A percentile compares a stretch with the other conserved stretches of the same genome.
Conservation (phyloP, 2,113 vertebrate species). For the Oostethus manadensis region DNA sequence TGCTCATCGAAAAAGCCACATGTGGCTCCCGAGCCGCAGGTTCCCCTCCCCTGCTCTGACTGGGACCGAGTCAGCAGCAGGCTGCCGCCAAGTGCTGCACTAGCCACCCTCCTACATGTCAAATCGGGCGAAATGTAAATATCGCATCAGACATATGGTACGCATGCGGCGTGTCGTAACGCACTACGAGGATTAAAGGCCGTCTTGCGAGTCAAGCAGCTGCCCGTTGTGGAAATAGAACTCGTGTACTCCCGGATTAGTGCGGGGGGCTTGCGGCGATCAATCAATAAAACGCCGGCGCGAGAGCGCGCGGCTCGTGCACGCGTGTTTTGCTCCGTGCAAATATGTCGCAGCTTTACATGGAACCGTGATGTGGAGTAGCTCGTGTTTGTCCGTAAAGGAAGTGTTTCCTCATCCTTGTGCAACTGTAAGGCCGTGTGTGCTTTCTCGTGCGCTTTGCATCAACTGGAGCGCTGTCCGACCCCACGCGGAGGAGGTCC, state of each 20-base stretch:
- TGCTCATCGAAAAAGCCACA: too few species aligned
- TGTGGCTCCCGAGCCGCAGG: too few species aligned
- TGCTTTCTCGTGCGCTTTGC: constrained; percentile 22
- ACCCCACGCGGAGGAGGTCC: constrained; percentile 17
- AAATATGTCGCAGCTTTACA: not conserved
- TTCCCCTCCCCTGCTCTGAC: too few species aligned
- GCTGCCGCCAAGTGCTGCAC: too few species aligned
- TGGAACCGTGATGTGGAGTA: constrained; percentile 19
- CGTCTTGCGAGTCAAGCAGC: constrained; percentile 12
- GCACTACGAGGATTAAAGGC: constrained; percentile 22
- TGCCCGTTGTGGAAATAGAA: constrained; percentile 38
- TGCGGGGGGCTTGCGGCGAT: constrained; percentile 19
- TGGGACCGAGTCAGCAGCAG: too few species aligned
- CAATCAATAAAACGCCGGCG: constrained; percentile 3
- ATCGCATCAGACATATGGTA: too few species aligned
- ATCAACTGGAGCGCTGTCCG: not conserved
- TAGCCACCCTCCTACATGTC: too few species aligned
- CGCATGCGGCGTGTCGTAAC: not conserved
- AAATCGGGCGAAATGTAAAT: too few species aligned
- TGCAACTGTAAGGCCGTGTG: constrained; percentile 31
- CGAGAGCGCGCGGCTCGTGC: not conserved
- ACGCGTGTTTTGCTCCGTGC: constrained; percentile 1
- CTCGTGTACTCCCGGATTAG: constrained; percentile 30
- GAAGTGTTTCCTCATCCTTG: constrained; percentile 17
- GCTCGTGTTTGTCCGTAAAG: constrained; percentile 9